phyloP scores from a whole-genome alignment of 2,888 invertebrate genomes.

The Nomada lathburiana region DNA sequence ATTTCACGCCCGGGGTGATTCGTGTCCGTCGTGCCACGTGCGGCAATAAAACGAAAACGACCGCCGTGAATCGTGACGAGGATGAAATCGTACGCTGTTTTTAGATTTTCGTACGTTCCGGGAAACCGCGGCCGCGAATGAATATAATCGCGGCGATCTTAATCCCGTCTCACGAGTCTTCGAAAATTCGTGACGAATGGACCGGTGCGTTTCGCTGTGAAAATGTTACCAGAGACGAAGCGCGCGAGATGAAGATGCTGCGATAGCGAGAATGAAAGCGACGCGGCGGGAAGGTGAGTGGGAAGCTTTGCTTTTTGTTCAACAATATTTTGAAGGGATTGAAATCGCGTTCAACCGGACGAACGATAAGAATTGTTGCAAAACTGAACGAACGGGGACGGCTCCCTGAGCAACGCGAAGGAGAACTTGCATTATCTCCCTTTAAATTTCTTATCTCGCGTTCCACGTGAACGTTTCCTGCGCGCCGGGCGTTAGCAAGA shows the following conservation, averaged over 20 bases:
- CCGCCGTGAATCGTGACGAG: constrained; percentile 1
- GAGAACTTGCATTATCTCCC: constrained; percentile 13
- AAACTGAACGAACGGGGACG: not conserved
- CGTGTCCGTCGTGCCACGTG: constrained; percentile 32
- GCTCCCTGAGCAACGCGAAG: not conserved
- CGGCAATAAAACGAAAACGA: constrained; percentile 56
- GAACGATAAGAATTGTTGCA: not conserved
- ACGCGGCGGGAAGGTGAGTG: constrained; percentile 23
- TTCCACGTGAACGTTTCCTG: constrained; percentile 45
- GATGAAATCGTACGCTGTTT: constrained; percentile 7
- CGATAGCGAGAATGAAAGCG: constrained; percentile 2
- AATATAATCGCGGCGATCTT: not conserved
- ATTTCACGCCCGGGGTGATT: constrained; percentile 14
- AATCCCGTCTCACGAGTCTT: not conserved
- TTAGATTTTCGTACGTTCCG: not conserved
- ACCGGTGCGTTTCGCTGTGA: not conserved
- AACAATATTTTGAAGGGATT: not conserved
- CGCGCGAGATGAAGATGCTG: not conserved
- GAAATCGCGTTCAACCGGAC: not conserved
- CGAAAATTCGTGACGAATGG: not conserved
- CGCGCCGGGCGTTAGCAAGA: constrained; percentile 17
- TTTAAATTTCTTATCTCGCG: constrained; percentile 41
- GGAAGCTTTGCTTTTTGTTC: not conserved
- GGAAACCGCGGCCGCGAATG: not conserved
- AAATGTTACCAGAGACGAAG: not conserved